phyloP scores from a whole-genome alignment of 2,797 vertebrate genomes.

The Syngnathus rostellatus region DNA sequence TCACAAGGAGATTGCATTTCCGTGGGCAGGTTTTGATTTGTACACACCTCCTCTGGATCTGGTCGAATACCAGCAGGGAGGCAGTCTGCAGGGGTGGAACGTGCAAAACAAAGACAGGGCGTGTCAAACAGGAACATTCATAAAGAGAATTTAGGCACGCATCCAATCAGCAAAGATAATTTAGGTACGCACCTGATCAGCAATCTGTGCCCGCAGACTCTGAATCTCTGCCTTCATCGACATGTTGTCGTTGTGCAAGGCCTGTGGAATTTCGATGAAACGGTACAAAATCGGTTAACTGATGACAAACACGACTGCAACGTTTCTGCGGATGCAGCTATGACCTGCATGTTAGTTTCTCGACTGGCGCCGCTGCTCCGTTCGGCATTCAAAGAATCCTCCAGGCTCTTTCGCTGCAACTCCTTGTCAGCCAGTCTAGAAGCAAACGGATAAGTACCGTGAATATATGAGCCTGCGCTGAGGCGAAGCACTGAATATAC shows the following conservation, averaged over 20 bases:
- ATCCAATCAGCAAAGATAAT: slow-evolving; percentile 79
- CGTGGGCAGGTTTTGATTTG: slow-evolving; percentile 3
- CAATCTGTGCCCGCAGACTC: slow-evolving; percentile 82
- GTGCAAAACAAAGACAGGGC: slow-evolving; percentile 13
- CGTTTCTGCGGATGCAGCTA: not conserved
- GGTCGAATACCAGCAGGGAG: slow-evolving; percentile 75
- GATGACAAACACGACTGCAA: not conserved
- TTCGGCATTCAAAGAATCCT: slow-evolving; percentile 87
- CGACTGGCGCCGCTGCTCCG: slow-evolving; percentile 79
- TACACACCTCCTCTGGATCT: slow-evolving; percentile 84
- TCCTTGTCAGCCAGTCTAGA: slow-evolving; percentile 90
- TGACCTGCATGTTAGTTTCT: slow-evolving; percentile 92
- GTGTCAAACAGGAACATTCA: slow-evolving; percentile 18
- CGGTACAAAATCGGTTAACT: not conserved
- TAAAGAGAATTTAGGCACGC: not conserved
- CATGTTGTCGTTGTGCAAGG: slow-evolving; percentile 87
- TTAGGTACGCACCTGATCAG: slow-evolving; percentile 76
- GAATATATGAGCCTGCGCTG: not conserved
- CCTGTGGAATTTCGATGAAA: slow-evolving; percentile 52
- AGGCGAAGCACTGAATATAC: not conserved
- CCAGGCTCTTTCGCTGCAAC: slow-evolving; percentile 86
- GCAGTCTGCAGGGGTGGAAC: slow-evolving; percentile 42
- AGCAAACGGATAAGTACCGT: not conserved
- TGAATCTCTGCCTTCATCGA: slow-evolving; percentile 84
- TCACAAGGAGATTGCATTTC: not conserved